phyloP scores from a whole-genome alignment of 2,797 vertebrate species.

The Notolepis coatsorum region DNA sequence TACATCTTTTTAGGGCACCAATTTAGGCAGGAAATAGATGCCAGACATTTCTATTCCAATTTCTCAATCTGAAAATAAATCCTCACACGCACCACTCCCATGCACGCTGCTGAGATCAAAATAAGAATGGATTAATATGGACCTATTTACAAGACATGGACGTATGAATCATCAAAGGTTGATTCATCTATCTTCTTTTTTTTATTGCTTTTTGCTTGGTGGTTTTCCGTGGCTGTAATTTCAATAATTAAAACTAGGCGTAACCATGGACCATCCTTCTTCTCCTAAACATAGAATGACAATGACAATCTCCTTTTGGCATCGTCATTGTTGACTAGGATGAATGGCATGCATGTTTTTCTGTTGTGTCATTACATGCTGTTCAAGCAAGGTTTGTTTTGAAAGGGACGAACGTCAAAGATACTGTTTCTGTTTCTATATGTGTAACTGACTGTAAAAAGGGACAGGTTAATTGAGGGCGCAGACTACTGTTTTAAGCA shows the following conservation, averaged over 20 bases:
- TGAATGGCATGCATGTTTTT: conserved; percentile 30
- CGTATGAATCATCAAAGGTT: no score
- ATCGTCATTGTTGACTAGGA: conserved; percentile 43
- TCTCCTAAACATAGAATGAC: neutral
- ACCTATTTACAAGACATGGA: no score
- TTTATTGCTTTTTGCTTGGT: neutral
- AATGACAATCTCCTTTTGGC: neutral
- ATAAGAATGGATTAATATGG: no score
- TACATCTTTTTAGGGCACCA: no score
- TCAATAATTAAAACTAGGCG: neutral
- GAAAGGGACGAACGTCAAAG: conserved; percentile 36
- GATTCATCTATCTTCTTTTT: no score
- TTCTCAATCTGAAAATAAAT: no score
- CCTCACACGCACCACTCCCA: no score
- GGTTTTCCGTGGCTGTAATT: conserved; percentile 7
- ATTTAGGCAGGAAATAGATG: no score
- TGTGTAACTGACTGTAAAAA: conserved; percentile 15
- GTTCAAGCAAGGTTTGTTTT: conserved; percentile 22
- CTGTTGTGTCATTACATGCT: conserved; percentile 34
- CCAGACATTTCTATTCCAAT: no score
- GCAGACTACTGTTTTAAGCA: conserved; percentile 14
- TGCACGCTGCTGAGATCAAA: no score
- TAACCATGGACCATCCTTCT: neutral
- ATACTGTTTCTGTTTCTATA: conserved; percentile 32
- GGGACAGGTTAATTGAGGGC: neutral